phyloP scores from a whole-genome alignment of 2,797 vertebrate species.

The Cygnus olor region DNA sequence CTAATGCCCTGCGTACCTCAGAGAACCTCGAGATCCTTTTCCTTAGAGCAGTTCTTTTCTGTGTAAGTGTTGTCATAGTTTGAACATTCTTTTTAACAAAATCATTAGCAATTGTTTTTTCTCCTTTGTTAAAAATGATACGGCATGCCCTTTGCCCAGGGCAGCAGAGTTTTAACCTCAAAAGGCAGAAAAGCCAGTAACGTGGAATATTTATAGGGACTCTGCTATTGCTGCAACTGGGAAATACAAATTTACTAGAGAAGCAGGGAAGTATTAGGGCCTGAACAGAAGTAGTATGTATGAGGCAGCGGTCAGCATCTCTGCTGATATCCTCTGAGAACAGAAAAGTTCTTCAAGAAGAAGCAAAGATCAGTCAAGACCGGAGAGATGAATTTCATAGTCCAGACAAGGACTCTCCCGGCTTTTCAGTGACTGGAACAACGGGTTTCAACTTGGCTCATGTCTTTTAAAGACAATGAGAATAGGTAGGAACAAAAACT shows the following conservation, averaged over 20 bases:
- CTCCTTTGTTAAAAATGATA: neutral
- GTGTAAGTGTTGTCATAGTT: neutral
- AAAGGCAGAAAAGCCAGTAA: neutral
- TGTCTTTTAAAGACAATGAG: neutral
- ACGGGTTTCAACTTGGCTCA: neutral
- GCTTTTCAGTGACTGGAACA: neutral
- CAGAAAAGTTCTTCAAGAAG: neutral
- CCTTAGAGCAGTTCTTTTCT: neutral
- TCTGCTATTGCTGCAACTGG: neutral
- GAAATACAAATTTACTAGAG: neutral
- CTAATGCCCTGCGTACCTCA: no score
- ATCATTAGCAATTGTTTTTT: neutral
- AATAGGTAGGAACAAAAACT: neutral
- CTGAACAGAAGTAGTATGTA: neutral
- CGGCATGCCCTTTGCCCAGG: neutral
- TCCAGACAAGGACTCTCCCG: neutral
- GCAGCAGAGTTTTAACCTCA: neutral
- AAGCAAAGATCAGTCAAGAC: neutral
- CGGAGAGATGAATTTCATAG: neutral
- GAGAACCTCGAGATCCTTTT: neutral
- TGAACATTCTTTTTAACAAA: neutral
- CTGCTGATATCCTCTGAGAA: neutral
- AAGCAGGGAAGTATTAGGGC: neutral
- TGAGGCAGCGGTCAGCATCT: neutral
- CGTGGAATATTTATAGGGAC: neutral